phyloP scores from a whole-genome alignment of 2,888 invertebrate genomes.

The Xanthostigma xanthostigma region DNA sequence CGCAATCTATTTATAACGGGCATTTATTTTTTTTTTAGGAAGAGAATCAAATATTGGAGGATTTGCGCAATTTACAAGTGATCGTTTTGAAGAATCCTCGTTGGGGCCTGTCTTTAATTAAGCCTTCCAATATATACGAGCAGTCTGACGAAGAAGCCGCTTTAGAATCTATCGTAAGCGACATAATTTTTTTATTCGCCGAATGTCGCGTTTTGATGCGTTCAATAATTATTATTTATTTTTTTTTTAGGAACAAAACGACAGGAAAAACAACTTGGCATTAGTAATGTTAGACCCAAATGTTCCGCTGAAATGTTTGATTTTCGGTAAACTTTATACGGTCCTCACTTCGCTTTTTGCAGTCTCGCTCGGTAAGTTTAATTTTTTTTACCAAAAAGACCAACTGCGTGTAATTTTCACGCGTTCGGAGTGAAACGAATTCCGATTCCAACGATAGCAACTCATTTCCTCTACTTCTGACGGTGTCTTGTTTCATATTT shows the following conservation, averaged over 20 bases:
- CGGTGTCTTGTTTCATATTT: too few relatives aligned
- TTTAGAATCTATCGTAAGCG: constrained; percentile 28
- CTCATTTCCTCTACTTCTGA: too few relatives aligned
- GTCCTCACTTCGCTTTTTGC: constrained; percentile 30
- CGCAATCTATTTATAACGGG: background rate
- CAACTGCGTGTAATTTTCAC: too few relatives aligned
- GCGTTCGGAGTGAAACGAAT: too few relatives aligned
- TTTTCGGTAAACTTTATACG: constrained; percentile 41
- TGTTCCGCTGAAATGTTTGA: constrained; percentile 44
- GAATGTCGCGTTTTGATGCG: constrained; percentile 3
- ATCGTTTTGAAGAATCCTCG: constrained; percentile 53
- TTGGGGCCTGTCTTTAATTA: constrained; percentile 35
- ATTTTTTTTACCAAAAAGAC: constrained; percentile 8
- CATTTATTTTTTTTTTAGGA: constrained; percentile 23
- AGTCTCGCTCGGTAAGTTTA: constrained; percentile 27
- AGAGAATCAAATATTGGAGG: constrained; percentile 30
- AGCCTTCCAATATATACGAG: too few relatives aligned
- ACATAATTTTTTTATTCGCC: too few relatives aligned
- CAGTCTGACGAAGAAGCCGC: constrained; percentile 15
- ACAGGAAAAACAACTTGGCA: constrained; percentile 37
- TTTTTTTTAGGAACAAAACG: constrained; percentile 31
- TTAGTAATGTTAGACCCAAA: constrained; percentile 41
- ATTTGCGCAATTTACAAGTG: constrained; percentile 50
- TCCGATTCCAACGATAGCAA: too few relatives aligned
- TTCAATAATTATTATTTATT: background rate